Conservation (phyloP, 2,888 invertebrate species). For the Drosophila limbata region DNA sequence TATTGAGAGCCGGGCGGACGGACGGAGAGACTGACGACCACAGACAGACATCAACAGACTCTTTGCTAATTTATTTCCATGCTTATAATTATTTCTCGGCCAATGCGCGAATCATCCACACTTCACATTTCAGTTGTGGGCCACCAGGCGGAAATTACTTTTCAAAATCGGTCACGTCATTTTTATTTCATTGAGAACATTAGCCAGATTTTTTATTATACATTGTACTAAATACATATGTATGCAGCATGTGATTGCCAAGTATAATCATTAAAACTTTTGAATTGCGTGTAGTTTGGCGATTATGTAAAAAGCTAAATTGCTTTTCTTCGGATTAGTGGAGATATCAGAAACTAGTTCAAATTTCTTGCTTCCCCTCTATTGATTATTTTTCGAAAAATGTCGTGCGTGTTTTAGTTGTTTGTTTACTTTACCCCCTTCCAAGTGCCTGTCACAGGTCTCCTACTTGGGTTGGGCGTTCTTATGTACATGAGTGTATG, state of each 20-base stretch:
- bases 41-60: conserved; percentile 29
- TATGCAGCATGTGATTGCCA: conserved; percentile 28
- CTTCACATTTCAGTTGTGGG: conserved; percentile 39
- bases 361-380: conserved; percentile 39
- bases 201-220: conserved; percentile 56
- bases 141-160: conserved; percentile 65
- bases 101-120: conserved; percentile 62
- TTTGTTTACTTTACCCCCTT: conserved; percentile 39
- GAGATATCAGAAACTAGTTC: conserved; percentile 52
- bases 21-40: conserved; percentile 9
- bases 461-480: conserved; percentile 32
- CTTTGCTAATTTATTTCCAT: conserved; percentile 65
- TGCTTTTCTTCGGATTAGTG: conserved; percentile 27
- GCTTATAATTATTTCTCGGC: conserved; percentile 52
- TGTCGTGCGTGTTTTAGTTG: conserved; percentile 66
- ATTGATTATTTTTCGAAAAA: conserved; percentile 68
- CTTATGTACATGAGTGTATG: conserved; percentile 2
- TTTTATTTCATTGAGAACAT: conserved; percentile 75
- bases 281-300: conserved; percentile 45
- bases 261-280: conserved; percentile 26
- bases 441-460: conserved; percentile 33
- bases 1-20: conserved; percentile 18
- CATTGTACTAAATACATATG: conserved; percentile 20
- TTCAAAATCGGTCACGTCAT: conserved; percentile 73
- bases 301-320: conserved; percentile 31